Evolutionary conservation across 2,113 vertebrate genomes (phyloP), one percentile per base, ranked within the genome.

Genomic region (Petromus typicus): DNA sequence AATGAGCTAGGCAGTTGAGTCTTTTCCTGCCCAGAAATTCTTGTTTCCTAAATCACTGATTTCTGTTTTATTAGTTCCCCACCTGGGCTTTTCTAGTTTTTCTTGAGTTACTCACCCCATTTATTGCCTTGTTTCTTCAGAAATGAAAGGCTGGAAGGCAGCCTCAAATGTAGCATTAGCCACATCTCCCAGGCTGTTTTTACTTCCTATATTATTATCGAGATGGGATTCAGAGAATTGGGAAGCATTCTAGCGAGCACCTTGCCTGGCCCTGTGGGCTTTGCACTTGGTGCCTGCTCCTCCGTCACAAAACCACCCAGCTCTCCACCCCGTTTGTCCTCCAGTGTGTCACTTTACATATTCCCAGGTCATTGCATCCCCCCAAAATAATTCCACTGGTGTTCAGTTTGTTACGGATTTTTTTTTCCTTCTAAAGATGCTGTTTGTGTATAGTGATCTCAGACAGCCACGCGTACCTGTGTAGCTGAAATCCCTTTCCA

Each of bases 401-500:
- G n/a, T 20, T 54, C 14, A 2, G 14, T 37, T 73, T n/a, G 56
- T 54, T 20, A 7, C 18, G 34, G 13, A 22, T 1, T 22, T 5
- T 22, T 30, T 45, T 76, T 51, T 37, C 16, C 48, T 48, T 34
- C 45, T 40, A 40, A 64, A 81, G 45, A 32, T n/a, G 32, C 6
- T 51, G 1, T 57, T n/a, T 45, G 3, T 59, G 0, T 48, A 0
- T 4, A 14, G 0, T 40, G 37, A 30, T 59, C n/a, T 56, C 48
- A n/a, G 67, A 40, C 43, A 48, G 1, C 3, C n/a, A 18, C 0
- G 0, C 1, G 5, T 3, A 0, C 7, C 4, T 2, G 0, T 23
- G 27, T 11, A 13, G 10, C 57, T 51, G 14, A 51, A 43, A 25
- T 25, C 34, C 83, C 27, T 17, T 48, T 7, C 5, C 1, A 4